Conservation (phyloP, 2,888 invertebrate genomes). For the Therioaphis trifolii region DNA sequence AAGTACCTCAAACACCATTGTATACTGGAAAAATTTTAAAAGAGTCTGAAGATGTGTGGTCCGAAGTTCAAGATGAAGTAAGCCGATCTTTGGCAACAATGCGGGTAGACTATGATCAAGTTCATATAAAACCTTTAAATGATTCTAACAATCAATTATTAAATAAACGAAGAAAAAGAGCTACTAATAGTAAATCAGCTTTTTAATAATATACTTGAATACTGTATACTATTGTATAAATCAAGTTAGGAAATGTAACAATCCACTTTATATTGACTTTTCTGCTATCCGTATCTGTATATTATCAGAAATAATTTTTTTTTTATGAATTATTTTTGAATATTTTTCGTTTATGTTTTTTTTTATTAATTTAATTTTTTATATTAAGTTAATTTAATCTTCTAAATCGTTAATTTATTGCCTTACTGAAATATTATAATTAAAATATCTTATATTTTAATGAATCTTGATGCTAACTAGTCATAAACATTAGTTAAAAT, state of each 20-base stretch:
- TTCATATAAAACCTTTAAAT: conserved; percentile 91
- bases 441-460: not conserved
- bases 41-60: conserved; percentile 94
- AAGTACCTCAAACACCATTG: conserved; percentile 94
- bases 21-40: conserved; percentile 89
- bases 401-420: not conserved
- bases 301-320: not conserved
- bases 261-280: not conserved
- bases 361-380: not conserved
- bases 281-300: not conserved
- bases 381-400: not conserved
- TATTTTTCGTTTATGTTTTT: not conserved
- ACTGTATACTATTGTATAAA: not conserved
- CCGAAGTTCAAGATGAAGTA: conserved; percentile 99
- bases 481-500: not conserved
- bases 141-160: conserved; percentile 92
- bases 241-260: not conserved
- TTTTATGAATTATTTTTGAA: not conserved
- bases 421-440: not conserved
- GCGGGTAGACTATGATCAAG: conserved; percentile 96
- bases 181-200: conserved; percentile 40
- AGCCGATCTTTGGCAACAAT: conserved; percentile 96
- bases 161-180: conserved; percentile 76
- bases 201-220: not conserved
- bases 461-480: not conserved